A percentile compares a stretch with the other conserved stretches of the same genome.
phyloP scores from a whole-genome alignment of 2,113 vertebrate genomes.

The Alexandromys fortis region DNA sequence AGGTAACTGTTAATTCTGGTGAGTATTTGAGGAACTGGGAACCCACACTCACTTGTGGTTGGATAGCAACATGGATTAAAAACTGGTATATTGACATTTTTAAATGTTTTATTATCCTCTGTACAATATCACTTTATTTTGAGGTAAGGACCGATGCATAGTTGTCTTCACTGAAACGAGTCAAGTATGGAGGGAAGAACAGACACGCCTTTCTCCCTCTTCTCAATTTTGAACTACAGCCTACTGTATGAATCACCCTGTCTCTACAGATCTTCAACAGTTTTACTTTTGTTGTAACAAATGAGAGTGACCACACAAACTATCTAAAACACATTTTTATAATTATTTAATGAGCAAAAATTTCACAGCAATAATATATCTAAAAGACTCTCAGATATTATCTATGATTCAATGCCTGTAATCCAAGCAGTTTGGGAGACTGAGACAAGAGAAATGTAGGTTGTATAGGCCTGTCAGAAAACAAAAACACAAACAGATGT shows the following conservation, averaged over 20 bases:
- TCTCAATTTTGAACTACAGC: background rate
- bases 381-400: background rate
- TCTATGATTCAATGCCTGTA: background rate
- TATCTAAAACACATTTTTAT: background rate
- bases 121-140: background rate
- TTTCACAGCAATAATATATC: background rate
- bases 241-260: background rate
- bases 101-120: background rate
- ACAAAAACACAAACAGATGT: background rate
- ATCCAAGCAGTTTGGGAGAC: background rate
- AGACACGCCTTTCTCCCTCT: background rate
- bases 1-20: background rate
- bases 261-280: background rate
- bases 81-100: background rate
- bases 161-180: background rate
- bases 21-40: background rate
- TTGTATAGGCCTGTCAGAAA: background rate
- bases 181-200: background rate
- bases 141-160: background rate
- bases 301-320: background rate
- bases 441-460: background rate
- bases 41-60: background rate
- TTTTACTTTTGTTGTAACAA: background rate
- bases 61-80: background rate
- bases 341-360: background rate